Conservation (phyloP, 2,113 vertebrate genomes). For the Glaucomys volans region DNA sequence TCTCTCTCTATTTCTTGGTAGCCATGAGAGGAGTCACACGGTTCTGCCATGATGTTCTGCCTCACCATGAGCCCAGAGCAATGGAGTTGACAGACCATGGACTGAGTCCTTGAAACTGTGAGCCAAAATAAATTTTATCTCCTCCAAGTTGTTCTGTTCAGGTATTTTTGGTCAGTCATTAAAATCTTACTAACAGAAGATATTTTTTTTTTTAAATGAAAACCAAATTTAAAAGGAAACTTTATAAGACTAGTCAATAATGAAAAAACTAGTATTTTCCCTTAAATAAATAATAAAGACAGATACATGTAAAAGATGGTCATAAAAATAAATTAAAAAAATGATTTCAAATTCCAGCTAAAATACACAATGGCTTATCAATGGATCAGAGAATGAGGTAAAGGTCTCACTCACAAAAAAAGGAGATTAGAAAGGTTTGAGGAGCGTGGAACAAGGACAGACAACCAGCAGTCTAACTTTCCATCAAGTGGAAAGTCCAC, state of each 20-base stretch:
- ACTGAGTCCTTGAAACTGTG: too few species aligned
- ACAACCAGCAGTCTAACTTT: background rate
- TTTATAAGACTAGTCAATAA: background rate
- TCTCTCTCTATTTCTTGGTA: background rate
- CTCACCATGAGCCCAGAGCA: background rate
- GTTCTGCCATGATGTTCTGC: background rate
- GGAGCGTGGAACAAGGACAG: background rate
- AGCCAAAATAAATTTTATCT: background rate
- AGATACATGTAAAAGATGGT: background rate
- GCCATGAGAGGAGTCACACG: background rate
- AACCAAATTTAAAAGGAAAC: slow-evolving; percentile 15
- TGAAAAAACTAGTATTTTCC: background rate
- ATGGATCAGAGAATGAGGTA: background rate
- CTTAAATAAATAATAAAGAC: background rate
- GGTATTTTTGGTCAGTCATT: background rate
- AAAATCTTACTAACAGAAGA: background rate
- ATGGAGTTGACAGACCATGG: background rate
- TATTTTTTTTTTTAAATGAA: background rate
- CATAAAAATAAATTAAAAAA: slow-evolving; percentile 17
- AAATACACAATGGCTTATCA: background rate
- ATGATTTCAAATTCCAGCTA: background rate
- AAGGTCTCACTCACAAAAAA: background rate
- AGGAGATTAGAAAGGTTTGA: background rate
- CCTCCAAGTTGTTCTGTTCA: background rate
- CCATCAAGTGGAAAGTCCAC: background rate